These are phyloP conservation scores for Bibio marci DNA, from an alignment of 2,888 invertebrate genomes.

Conservation along the genomic window DNA sequence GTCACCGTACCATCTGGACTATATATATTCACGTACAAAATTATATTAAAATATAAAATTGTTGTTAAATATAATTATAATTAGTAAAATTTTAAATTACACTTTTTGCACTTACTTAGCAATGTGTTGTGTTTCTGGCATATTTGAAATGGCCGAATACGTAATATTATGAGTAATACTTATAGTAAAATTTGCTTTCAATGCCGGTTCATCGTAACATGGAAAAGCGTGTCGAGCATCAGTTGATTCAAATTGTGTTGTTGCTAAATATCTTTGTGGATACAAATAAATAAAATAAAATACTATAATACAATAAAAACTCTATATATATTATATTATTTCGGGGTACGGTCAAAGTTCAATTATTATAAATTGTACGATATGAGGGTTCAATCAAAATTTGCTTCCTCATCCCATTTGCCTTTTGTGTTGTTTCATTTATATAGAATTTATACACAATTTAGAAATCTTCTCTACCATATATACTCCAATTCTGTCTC, in stretches of 20 bases:
- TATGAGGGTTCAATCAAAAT: too few species aligned
- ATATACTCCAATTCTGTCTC: too few species aligned
- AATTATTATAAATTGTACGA: too few species aligned
- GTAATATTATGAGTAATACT: constrained; percentile 18
- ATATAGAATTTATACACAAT: too few species aligned
- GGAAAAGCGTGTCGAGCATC: constrained; percentile 53
- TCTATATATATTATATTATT: too few species aligned
- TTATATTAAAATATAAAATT: not conserved
- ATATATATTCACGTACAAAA: constrained; percentile 4
- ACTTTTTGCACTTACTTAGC: constrained; percentile 5
- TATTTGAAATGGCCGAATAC: constrained; percentile 23
- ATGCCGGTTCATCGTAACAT: constrained; percentile 47
- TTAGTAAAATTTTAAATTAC: not conserved
- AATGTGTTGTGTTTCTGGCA: constrained; percentile 27
- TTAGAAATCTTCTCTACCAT: too few species aligned
- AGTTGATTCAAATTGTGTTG: constrained; percentile 50
- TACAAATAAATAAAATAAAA: too few species aligned
- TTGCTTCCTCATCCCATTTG: too few species aligned
- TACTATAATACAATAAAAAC: too few species aligned
- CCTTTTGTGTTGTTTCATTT: too few species aligned
- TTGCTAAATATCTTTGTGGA: constrained; percentile 29
- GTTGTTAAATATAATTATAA: too few species aligned
- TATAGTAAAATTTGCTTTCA: constrained; percentile 44
- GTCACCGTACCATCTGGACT: constrained; percentile 7
- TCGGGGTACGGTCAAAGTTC: too few species aligned